Evolutionary conservation across 2,113 vertebrate genomes (phyloP).

Genomic region (Anarhynchus alexandrinus): DNA sequence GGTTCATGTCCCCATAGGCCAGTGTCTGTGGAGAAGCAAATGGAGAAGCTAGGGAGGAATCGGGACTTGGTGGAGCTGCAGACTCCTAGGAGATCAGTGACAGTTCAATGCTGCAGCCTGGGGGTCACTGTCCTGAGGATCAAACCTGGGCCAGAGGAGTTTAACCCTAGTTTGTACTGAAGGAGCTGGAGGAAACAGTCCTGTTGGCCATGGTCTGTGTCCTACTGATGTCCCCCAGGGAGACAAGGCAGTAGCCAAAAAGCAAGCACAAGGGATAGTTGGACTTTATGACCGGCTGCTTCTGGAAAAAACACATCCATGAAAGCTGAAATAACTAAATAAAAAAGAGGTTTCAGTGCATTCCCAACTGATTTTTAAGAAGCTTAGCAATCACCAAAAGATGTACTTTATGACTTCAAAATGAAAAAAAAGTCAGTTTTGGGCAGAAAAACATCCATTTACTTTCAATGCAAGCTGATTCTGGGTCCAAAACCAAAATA

Average conservation of each 20-base stretch:
- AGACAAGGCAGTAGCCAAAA: background rate
- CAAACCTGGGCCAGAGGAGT: background rate
- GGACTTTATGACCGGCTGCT: background rate
- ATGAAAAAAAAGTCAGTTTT: background rate
- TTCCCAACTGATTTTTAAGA: background rate
- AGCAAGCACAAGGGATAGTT: background rate
- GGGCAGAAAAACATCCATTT: background rate
- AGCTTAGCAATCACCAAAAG: background rate
- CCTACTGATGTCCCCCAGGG: background rate
- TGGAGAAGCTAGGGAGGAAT: background rate
- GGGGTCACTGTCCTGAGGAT: background rate
- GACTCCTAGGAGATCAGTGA: background rate
- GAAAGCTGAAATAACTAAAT: background rate
- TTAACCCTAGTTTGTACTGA: background rate
- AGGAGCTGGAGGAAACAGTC: background rate
- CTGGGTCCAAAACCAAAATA: background rate
- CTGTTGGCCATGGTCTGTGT: background rate
- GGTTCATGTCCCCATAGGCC: conserved; percentile 98
- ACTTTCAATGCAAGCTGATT: background rate
- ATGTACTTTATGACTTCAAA: background rate
- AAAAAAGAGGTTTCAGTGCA: background rate
- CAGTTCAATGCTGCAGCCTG: background rate
- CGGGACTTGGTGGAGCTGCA: background rate
- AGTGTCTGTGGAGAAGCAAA: conserved; percentile 79
- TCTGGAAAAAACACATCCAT: background rate